Evolutionary conservation across 2,888 invertebrate genomes (phyloP), one percentile per base, ranked within the genome.

Genomic region (Pollenia labialis): DNA sequence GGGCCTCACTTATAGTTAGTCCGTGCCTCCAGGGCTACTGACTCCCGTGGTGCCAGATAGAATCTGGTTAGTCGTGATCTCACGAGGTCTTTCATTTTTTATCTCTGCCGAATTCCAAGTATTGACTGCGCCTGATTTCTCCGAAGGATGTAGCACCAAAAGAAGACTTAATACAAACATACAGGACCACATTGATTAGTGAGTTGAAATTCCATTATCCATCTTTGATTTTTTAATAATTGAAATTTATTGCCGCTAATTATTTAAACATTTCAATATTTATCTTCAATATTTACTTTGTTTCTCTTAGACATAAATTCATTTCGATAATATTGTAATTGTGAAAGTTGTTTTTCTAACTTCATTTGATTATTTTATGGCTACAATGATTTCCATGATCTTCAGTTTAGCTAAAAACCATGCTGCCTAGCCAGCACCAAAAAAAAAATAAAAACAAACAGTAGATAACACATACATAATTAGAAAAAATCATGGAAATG

Each of bases 281-380:
- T 52, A 48, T 52, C 10, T 23, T 42, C 14, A 8, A 62, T 62
- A 56, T 40, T 54, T 76, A 23, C 12, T 23, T 18, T 40, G 32
- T 6, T 60, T 48, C 32, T 40, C 14, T 40, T 40, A 52, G 32
- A 62, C 50, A 52, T 52, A 76, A 75, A 75, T 62, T 8, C 54
- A 44, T 54, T 52, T 52, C 42, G 60, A 60, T 80, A 9, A 9
- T 62, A 14, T 74, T 58, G 60, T 32, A 68, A 81, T 77, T 85
- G 74, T 82, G 81, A 85, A 85, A 85, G 85, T 79, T 74, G 68
- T 69, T 81, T 77, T 14, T 4, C 16, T 42, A 66, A 75, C 68
- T 52, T 72, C 16, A 58, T 58, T 50, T 40, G 42, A 75, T 56
- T 56, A 64, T 54, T 64, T 52, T 54, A 76, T 71, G 69, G 69